A percentile compares a stretch with the other conserved stretches of the same genome.
These are phyloP conservation scores for Uropsilus gracilis DNA, from an alignment of 2,113 vertebrate genomes.

Conservation along the genomic window DNA sequence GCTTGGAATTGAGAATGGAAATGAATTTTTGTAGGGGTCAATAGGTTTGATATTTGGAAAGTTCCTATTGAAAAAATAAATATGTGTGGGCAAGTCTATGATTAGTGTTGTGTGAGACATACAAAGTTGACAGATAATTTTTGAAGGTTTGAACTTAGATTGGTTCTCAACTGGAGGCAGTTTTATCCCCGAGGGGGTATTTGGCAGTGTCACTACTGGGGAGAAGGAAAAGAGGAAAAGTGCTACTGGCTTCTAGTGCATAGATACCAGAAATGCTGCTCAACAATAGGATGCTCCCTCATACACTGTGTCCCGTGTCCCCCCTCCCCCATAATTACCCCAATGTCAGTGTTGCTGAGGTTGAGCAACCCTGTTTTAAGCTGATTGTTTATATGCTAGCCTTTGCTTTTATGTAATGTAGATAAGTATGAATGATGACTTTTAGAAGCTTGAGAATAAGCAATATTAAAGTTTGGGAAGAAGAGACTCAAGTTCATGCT, in stretches of 20 bases:
- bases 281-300: neutral
- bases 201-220: neutral
- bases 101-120: neutral
- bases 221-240: neutral
- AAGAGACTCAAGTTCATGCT: neutral
- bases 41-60: slow-evolving; percentile 25
- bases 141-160: neutral
- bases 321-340: neutral
- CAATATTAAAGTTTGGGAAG: neutral
- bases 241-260: neutral
- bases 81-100: neutral
- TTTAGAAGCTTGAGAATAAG: neutral
- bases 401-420: neutral
- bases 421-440: neutral
- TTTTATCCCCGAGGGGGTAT: too few species aligned
- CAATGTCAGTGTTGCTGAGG: neutral
- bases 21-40: neutral
- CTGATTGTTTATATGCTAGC: neutral
- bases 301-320: too few species aligned
- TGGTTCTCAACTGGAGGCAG: neutral
- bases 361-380: neutral
- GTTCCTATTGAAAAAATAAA: slow-evolving; percentile 34
- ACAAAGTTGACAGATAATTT: neutral
- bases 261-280: neutral
- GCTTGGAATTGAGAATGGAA: slow-evolving; percentile 35